Percentiles rank a stretch among this genome's conserved stretches.
phyloP scores from a whole-genome alignment of 2,113 vertebrate genomes.

The Calonectris borealis region DNA sequence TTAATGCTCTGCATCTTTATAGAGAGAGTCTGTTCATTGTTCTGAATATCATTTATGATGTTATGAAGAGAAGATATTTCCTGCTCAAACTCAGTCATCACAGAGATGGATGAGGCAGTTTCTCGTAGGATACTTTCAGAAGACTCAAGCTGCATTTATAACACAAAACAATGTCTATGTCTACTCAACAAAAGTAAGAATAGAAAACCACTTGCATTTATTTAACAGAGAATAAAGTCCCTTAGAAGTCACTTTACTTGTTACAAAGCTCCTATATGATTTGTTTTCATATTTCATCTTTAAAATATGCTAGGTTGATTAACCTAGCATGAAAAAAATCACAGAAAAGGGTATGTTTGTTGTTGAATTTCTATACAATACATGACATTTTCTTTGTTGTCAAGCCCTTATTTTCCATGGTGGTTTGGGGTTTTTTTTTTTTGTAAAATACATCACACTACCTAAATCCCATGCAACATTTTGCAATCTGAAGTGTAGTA shows the following conservation, averaged over 20 bases:
- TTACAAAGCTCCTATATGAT: neutral
- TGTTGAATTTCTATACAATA: neutral
- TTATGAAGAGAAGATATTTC: slow-evolving; percentile 79
- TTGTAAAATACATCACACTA: neutral
- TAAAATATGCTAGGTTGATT: neutral
- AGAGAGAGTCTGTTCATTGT: slow-evolving; percentile 74
- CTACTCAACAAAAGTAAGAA: slow-evolving; percentile 52
- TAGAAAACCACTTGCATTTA: slow-evolving; percentile 16
- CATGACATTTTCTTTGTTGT: neutral
- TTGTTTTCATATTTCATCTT: neutral
- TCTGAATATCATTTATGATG: slow-evolving; percentile 73
- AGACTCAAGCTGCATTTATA: slow-evolving; percentile 90
- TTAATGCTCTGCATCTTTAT: slow-evolving; percentile 78
- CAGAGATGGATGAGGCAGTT: slow-evolving; percentile 73
- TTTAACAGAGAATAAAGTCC: neutral
- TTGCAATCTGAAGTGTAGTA: neutral
- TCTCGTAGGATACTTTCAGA: slow-evolving; percentile 81
- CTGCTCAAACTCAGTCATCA: slow-evolving; percentile 78
- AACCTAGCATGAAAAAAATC: neutral
- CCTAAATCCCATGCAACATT: neutral
- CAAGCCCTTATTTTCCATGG: neutral
- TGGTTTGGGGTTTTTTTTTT: neutral
- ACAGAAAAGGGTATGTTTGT: neutral
- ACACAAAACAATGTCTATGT: slow-evolving; percentile 87
- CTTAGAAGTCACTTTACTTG: neutral